phyloP scores from a whole-genome alignment of 1,140 invertebrate genomes.

The Octopus bimaculoides region DNA sequence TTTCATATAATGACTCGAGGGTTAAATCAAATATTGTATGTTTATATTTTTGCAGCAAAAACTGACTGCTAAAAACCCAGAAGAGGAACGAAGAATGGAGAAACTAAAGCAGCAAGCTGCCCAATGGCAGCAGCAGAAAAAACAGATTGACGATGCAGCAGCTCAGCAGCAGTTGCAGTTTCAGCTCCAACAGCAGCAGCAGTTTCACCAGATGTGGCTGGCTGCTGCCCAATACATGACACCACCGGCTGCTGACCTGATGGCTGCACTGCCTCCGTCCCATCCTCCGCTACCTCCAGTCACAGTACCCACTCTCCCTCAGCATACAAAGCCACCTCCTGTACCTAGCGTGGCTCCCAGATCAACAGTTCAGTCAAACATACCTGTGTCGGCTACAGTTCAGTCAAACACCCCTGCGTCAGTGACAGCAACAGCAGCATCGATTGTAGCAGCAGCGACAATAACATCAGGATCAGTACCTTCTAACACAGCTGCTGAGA shows the following conservation, averaged over 20 bases:
- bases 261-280: neutral
- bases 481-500: no score
- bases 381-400: neutral
- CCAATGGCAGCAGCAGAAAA: constrained; percentile 35
- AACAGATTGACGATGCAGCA: constrained; percentile 8
- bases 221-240: neutral
- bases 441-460: constrained; percentile 18
- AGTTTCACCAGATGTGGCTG: constrained; percentile 14
- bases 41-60: constrained; percentile 16
- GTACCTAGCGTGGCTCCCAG: neutral
- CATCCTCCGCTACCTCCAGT: neutral
- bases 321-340: neutral
- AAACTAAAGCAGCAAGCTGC: constrained; percentile 31
- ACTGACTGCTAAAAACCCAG: constrained; percentile 24
- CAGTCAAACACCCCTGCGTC: constrained; percentile 7
- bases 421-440: constrained; percentile 24
- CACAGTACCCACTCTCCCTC: neutral
- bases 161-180: constrained; percentile 8
- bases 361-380: no score
- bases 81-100: constrained; percentile 30
- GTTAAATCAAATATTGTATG: no score
- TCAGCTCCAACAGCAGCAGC: constrained; percentile 16
- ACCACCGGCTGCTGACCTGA: neutral
- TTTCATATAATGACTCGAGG: no score
- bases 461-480: constrained; percentile 7